Base-by-base conservation (phyloP, 2,888 invertebrate genomes). In the Erpobdella octoculata region DNA sequence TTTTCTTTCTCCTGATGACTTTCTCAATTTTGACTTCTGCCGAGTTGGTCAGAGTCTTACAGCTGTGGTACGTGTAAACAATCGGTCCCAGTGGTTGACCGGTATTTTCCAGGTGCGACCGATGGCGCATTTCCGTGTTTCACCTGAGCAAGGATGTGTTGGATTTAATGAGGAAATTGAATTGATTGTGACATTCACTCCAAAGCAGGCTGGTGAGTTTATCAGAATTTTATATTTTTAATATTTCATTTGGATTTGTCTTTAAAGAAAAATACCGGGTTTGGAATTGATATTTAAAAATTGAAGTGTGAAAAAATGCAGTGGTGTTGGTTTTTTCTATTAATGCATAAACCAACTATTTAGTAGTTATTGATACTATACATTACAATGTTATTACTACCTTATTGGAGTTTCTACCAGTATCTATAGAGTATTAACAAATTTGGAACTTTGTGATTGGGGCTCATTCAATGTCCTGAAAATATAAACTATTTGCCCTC, bases 11-110 rank as follows among this genome's bases (percentile, higher is more conserved):
- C 53, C 53, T 8, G 53, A 53, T 28, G 53, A 53, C 15, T 53
- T 53, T 28, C 31, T 62, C 62, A 35, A 62, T 15, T 18, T 62
- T n/a, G 62, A 35, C 9, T 62, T 33, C 62, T 62, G 62, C 62
- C 8, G 8, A 12, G 62, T 62, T 35, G 35, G 35, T 35, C 35
- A 15, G 33, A 4, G 9, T 2, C 28, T n/a, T n/a, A 28, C n/a
- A 35, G 21, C 62, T 2, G 8, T 5, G 31, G 3, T 62, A 5
- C 35, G n/a, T 12, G 15, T 62, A n/a, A 33, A 62, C 62, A 62
- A 62, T 31, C 3, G 31, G 31, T 62, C 62, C 31, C 62, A 28
- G 1, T 62, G 62, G 62, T 1, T 31, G 31, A 28, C 31, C 6
- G n/a, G 31, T 35, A 35, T 6, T n/a, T 62, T 62, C 25, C 21